Base-by-base conservation (phyloP, 2,797 vertebrate species). In the Rhadinocentrus ornatus region DNA sequence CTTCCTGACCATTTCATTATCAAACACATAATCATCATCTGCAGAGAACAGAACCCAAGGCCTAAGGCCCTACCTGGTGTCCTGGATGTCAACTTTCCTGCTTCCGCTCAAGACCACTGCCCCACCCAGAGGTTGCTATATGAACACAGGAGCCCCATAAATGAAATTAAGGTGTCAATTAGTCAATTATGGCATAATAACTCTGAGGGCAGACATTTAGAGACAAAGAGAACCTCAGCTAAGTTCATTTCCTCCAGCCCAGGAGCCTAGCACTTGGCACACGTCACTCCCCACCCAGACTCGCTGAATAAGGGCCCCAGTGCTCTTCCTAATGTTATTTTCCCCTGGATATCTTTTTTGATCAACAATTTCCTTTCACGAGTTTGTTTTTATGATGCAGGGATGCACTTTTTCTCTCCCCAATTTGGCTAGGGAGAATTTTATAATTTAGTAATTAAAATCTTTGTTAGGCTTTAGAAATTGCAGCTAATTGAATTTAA, bases 361-460 rank as follows among this genome's bases (percentile, higher is more conserved):
- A 95, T 95, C 94, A 94, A 94, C 94, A 94, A 94, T 95, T 94
- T 95, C 96, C 96, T 96, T 96, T 96, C 94, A 94, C 96, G 95
- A 95, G 94, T 96, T 96, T 91, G 90, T 93, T 93, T 91, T 91
- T 89, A 93, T 94, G 94, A 96, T 94, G 94, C 94, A 89, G 94
- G 95, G 96, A 97, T 97, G 96, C 93, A 94, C 94, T 96, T 95
- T 97, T 99, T 96, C 94, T 96, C 95, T 96, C 94, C 96, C 96
- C 97, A 97, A 97, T 98, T 98, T 97, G 96, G 96, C 97, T 96
- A 97, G 96, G 95, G 97, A 99, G 97, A 99, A 97, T 98, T 98
- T 97, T 97, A 98, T 98, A 98, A 99, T 99, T 98, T 98, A 99
- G 97, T 99, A 99, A 99, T 99, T 99, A 98, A 99, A 99, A 99